Evolutionary conservation across 2,113 vertebrate genomes (phyloP).

Genomic region (Odocoileus virginianus): DNA sequence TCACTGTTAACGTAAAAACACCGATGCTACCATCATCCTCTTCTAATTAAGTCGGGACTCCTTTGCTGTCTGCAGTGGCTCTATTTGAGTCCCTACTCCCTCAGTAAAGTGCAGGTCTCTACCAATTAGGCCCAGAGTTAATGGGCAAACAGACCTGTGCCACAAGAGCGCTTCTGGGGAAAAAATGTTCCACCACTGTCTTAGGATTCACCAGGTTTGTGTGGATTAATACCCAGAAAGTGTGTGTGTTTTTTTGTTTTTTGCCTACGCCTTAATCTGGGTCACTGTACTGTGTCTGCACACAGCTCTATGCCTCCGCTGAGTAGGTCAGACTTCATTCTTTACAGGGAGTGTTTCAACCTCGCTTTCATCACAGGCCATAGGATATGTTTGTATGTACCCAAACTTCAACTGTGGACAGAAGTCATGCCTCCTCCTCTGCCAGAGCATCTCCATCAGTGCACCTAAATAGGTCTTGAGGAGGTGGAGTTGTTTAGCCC

Average conservation of each 20-base stretch:
- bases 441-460: not conserved
- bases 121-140: not conserved
- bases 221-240: not conserved
- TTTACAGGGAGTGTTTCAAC: not conserved
- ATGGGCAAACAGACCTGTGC: too few relatives aligned
- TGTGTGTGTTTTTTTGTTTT: not conserved
- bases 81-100: fast-evolving
- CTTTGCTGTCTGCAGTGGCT: not conserved
- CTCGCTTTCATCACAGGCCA: not conserved
- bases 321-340: not conserved
- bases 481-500: not conserved
- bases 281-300: not conserved
- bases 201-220: not conserved
- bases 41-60: not conserved
- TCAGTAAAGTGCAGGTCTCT: not conserved
- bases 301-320: not conserved
- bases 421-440: not conserved
- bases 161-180: not conserved
- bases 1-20: not conserved
- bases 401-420: not conserved
- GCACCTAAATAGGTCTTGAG: not conserved
- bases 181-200: not conserved
- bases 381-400: not conserved
- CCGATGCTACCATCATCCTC: not conserved
- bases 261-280: not conserved